Evolutionary conservation across 2,888 invertebrate genomes (phyloP).

Genomic region (Thereva nobilitata): DNA sequence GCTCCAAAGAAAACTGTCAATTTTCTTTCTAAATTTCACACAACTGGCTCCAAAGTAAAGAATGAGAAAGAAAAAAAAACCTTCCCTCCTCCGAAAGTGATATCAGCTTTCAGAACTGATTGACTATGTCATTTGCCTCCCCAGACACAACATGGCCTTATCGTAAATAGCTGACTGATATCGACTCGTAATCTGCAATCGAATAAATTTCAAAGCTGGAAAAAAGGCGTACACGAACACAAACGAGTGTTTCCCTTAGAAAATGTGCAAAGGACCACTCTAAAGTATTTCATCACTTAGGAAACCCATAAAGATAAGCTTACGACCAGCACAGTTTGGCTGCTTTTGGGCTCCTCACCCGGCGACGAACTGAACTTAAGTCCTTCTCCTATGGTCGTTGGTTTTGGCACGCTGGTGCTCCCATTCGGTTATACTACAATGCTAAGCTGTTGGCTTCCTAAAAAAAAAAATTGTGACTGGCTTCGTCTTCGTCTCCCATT

Average conservation of each 20-base stretch:
- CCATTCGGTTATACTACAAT: too few species aligned
- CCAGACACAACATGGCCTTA: slow-evolving; percentile 7
- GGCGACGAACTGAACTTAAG: slow-evolving; percentile 1
- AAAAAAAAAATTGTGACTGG: neutral
- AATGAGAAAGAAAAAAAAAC: too few species aligned
- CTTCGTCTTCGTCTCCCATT: slow-evolving; percentile 14
- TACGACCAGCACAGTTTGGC: slow-evolving; percentile 32
- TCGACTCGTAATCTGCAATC: slow-evolving; percentile 24
- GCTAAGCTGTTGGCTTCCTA: slow-evolving; percentile 12
- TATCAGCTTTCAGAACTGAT: slow-evolving; percentile 26
- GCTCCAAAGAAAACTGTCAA: too few species aligned
- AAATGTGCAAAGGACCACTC: slow-evolving; percentile 32
- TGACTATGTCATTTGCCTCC: slow-evolving; percentile 31
- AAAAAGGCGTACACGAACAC: slow-evolving; percentile 31
- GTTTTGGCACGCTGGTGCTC: too few species aligned
- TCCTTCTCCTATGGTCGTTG: slow-evolving; percentile 8
- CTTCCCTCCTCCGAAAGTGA: neutral
- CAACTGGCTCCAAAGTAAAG: too few species aligned
- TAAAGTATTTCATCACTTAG: slow-evolving; percentile 37
- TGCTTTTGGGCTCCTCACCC: slow-evolving; percentile 8
- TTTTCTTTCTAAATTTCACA: too few species aligned
- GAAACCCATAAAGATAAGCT: slow-evolving; percentile 38
- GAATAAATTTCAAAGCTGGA: slow-evolving; percentile 29
- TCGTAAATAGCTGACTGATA: slow-evolving; percentile 14
- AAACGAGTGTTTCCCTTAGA: slow-evolving; percentile 27